These are phyloP conservation scores for Drosophila fungiperda DNA, from an alignment of 2,888 invertebrate species.

Conservation along the genomic window DNA sequence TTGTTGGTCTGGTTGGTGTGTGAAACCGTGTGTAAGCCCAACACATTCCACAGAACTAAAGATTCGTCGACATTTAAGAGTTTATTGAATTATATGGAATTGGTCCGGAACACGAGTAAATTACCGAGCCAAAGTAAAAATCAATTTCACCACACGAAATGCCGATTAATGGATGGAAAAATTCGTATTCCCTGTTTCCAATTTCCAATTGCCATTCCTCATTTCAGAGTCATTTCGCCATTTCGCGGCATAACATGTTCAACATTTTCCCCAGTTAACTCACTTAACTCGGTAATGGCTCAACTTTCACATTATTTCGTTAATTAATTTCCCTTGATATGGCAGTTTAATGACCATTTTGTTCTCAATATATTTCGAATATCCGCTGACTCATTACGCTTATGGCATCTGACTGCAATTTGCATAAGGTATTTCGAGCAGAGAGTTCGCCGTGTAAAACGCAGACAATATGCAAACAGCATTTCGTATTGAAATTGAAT, in stretches of 20 bases:
- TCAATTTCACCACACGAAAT: constrained; percentile 61
- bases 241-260: constrained; percentile 28
- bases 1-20: neutral
- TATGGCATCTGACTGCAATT: constrained; percentile 51
- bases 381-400: constrained; percentile 25
- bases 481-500: neutral
- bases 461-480: neutral
- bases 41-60: constrained; percentile 5
- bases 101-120: constrained; percentile 44
- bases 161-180: constrained; percentile 36
- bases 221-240: neutral
- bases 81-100: constrained; percentile 38
- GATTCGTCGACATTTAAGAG: constrained; percentile 17
- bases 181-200: constrained; percentile 12
- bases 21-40: neutral
- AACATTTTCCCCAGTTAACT: constrained; percentile 37
- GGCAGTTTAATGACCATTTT: constrained; percentile 64
- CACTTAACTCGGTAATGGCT: constrained; percentile 50
- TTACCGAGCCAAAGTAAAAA: constrained; percentile 65
- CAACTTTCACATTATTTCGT: constrained; percentile 65
- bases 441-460: constrained; percentile 12
- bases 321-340: constrained; percentile 73
- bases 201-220: constrained; percentile 12
- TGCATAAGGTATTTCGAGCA: constrained; percentile 16
- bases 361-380: neutral